A percentile compares a stretch with the other conserved stretches of the same genome.
phyloP scores from a whole-genome alignment of 2,113 vertebrate species.

The Xiphias gladius region DNA sequence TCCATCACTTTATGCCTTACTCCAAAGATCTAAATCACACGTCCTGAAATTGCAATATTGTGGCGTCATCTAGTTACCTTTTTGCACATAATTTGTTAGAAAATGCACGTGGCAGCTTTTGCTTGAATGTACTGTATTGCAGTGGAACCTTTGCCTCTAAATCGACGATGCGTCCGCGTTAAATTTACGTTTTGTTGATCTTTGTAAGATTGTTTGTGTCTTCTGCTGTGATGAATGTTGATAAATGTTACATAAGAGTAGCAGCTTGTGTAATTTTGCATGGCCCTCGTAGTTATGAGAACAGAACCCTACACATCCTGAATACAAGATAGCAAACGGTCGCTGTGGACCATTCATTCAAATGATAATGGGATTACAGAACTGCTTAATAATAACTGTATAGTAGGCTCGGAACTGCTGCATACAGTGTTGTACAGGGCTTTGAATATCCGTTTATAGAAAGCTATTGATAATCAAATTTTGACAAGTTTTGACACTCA shows the following conservation, averaged over 20 bases:
- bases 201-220: conserved; percentile 41
- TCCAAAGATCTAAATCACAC: conserved; percentile 45
- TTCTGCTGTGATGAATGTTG: conserved; percentile 33
- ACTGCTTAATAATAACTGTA: not conserved
- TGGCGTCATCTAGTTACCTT: conserved; percentile 28
- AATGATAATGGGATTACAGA: not conserved
- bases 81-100: conserved; percentile 53
- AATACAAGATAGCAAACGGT: not conserved
- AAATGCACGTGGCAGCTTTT: conserved; percentile 64
- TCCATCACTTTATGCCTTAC: conserved; percentile 55
- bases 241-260: conserved; percentile 27
- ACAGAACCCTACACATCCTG: conserved; percentile 16
- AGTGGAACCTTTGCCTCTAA: conserved; percentile 25
- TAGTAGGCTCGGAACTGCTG: conserved; percentile 14
- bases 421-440: conserved; percentile 35
- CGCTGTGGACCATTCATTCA: not conserved
- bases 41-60: not conserved
- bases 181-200: conserved; percentile 9
- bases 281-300: conserved; percentile 32
- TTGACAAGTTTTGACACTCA: conserved; percentile 62
- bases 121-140: conserved; percentile 60
- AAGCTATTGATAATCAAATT: conserved; percentile 49
- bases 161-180: conserved; percentile 7
- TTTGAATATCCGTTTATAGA: conserved; percentile 47
- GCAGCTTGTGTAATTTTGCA: conserved; percentile 34